Base-by-base conservation (phyloP, 1,140 invertebrate species). In the Lordiphosa mommai region DNA sequence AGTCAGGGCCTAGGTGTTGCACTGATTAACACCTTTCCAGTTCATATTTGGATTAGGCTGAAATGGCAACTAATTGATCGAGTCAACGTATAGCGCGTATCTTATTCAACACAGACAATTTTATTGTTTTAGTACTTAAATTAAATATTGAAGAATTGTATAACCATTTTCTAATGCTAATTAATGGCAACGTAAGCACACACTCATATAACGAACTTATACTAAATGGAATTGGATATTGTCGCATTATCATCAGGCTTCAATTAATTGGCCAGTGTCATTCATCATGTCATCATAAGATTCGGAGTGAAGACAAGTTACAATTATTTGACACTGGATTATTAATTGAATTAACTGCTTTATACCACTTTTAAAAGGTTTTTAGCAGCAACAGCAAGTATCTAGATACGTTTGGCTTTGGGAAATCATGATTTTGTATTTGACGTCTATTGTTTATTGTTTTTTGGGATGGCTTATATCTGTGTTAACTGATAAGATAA, bases 261-360 rank as follows among this genome's bases (percentile, higher is more conserved):
- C 20, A 49, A 27, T 33, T 63, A 48, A 34, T 44, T 6, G 7
- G 12, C 14, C 34, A 43, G 49, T 47, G 56, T 63, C 56, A 36
- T 17, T 40, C 36, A 52, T 68, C n/a, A n/a, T n/a, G n/a, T n/a
- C n/a, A 38, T 51, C 67, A 73, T 48, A 40, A 8, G 44, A 29
- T 64, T 47, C 40, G 33, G 12, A 12, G 44, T 10, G 40, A 40
- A 49, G 52, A 55, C 51, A 51, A 58, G 58, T 58, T 41, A 49
- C 20, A 47, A 71, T 59, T 72, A 58, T 82, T 82, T 82, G 55
- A 84, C 77, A 84, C 77, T 51, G 29, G 61, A 58, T 65, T 72
- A 69, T 69, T 77, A 84, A 84, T 84, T 84, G 44, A 84, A 77
- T 84, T 69, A 84, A 72, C 77, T 72, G 77, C 77, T 63, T 84